These are phyloP conservation scores for Zaprionus tsacasi DNA, from an alignment of 1,140 invertebrate genomes.

Conservation along the genomic window DNA sequence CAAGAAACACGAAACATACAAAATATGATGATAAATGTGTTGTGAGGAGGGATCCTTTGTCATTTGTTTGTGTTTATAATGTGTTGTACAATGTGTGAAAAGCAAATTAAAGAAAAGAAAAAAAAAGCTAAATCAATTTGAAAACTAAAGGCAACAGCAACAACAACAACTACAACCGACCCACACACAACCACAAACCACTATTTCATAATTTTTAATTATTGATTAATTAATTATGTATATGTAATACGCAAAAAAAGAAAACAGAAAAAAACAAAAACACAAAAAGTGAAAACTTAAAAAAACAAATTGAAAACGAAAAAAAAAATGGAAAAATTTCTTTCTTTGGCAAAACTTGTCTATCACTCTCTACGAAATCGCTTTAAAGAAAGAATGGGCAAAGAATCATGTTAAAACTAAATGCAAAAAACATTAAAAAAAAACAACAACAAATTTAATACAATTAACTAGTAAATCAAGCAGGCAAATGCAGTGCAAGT, in stretches of 20 bases:
- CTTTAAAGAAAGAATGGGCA: constrained; percentile 27
- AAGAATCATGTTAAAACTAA: constrained; percentile 21
- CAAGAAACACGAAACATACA: constrained; percentile 41
- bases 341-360: constrained; percentile 30
- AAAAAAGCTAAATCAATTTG: constrained; percentile 30
- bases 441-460: constrained; percentile 35
- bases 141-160: constrained; percentile 17
- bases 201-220: constrained; percentile 75
- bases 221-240: constrained; percentile 79
- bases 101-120: constrained; percentile 33
- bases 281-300: constrained; percentile 48
- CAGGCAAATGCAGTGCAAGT: constrained; percentile 74
- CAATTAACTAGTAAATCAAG: constrained; percentile 67
- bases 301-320: constrained; percentile 52
- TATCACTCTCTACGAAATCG: constrained; percentile 23
- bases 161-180: constrained; percentile 32
- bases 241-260: constrained; percentile 63
- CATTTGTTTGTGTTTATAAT: constrained; percentile 68
- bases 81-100: constrained; percentile 62
- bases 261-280: constrained; percentile 27
- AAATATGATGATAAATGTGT: constrained; percentile 37
- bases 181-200: constrained; percentile 32
- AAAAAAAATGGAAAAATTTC: constrained; percentile 46
- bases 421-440: background rate
- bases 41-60: constrained; percentile 65